These are phyloP conservation scores for Pterocles burchelli DNA, from an alignment of 2,113 vertebrate species.

Conservation along the genomic window DNA sequence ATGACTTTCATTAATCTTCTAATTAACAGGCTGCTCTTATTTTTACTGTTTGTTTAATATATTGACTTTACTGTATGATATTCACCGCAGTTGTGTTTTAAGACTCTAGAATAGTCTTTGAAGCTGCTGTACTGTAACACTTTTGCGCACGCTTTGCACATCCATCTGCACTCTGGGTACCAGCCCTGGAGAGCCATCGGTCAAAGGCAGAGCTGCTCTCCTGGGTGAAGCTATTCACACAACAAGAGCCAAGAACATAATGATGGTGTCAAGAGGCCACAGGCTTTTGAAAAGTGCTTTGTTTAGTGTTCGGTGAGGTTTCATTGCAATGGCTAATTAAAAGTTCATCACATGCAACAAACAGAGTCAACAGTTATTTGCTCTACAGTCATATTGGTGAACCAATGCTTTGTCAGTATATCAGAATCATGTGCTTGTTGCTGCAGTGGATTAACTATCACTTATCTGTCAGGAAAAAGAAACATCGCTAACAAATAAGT, in stretches of 20 bases:
- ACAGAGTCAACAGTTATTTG: background rate
- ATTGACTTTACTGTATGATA: background rate
- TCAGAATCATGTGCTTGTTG: background rate
- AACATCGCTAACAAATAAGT: background rate
- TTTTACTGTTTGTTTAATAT: background rate
- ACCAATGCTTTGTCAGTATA: background rate
- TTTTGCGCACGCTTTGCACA: background rate
- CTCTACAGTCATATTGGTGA: background rate
- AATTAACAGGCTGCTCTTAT: background rate
- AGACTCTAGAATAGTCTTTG: background rate
- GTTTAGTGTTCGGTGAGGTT: background rate
- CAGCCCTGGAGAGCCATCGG: accelerated
- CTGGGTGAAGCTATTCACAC: background rate
- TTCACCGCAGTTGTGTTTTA: background rate
- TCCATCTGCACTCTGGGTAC: background rate
- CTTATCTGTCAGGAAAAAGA: background rate
- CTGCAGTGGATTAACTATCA: background rate
- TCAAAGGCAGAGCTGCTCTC: background rate
- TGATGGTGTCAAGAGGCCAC: background rate
- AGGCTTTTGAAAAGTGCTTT: background rate
- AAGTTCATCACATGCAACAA: background rate
- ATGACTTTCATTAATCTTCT: background rate
- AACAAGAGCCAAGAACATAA: background rate
- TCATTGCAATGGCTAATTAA: slow-evolving; percentile 10
- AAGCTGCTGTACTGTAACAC: background rate